phyloP scores from a whole-genome alignment of 2,797 vertebrate genomes.

The Hyperoplus immaculatus region DNA sequence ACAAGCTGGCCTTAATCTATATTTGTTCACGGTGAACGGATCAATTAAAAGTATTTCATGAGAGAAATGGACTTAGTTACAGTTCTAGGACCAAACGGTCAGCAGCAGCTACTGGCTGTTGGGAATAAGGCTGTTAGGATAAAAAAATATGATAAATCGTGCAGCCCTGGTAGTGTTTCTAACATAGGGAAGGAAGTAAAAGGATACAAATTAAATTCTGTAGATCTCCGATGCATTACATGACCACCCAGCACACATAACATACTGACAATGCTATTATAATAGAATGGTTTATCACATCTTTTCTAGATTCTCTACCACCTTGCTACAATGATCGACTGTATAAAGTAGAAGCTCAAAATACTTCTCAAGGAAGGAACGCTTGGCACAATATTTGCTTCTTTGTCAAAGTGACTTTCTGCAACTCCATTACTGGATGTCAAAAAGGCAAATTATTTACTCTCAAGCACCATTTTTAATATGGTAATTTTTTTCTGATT shows the following conservation, averaged over 20 bases:
- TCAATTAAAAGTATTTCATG: constrained; percentile 8
- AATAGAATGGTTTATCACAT: background rate
- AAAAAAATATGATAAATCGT: constrained; percentile 7
- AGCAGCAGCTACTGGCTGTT: constrained; percentile 4
- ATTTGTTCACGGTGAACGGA: constrained; percentile 10
- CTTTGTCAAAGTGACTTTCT: constrained; percentile 29
- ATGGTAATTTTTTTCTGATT: constrained; percentile 33
- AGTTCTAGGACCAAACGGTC: constrained; percentile 23
- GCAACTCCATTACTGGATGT: constrained; percentile 19
- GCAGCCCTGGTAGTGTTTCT: background rate
- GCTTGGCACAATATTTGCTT: background rate
- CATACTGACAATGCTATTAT: background rate
- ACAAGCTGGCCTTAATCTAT: constrained; percentile 13
- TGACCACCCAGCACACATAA: background rate
- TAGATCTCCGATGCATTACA: background rate
- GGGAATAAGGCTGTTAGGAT: constrained; percentile 8
- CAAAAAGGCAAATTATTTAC: constrained; percentile 50
- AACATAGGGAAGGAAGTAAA: background rate
- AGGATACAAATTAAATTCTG: constrained; percentile 9
- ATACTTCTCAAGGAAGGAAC: constrained; percentile 12
- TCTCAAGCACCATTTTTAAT: constrained; percentile 42
- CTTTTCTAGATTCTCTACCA: background rate
- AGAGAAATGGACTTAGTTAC: constrained; percentile 8
- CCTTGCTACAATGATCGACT: constrained; percentile 14
- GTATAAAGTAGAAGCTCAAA: constrained; percentile 15